Conservation (phyloP, 2,113 vertebrate species). For the Brienomyrus brachyistius region DNA sequence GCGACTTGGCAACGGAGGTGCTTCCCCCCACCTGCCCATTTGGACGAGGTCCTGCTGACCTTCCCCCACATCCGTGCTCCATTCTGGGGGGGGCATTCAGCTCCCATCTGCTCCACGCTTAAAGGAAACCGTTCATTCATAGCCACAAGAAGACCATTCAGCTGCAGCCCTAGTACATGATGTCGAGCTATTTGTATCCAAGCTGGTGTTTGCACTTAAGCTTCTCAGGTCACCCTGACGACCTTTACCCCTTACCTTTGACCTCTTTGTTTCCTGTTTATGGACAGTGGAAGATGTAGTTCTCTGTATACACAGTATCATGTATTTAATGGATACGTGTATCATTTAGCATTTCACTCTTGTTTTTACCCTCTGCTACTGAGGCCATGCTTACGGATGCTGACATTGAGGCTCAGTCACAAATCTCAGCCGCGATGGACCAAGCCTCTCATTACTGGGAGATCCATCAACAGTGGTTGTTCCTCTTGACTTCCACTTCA, state of each 20-base stretch:
- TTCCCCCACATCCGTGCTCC: neutral
- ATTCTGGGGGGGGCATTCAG: constrained; percentile 1
- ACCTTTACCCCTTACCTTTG: neutral
- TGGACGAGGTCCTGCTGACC: neutral
- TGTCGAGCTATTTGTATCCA: neutral
- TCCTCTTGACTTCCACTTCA: neutral
- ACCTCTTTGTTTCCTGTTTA: neutral
- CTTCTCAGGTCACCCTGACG: neutral
- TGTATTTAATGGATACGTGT: neutral
- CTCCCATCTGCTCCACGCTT: constrained; percentile 19
- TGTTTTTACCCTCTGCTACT: neutral
- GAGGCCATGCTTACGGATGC: neutral
- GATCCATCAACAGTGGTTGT: neutral
- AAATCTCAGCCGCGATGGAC: neutral
- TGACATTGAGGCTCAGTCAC: neutral
- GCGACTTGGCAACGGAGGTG: neutral
- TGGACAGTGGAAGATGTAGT: neutral
- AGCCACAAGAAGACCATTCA: neutral
- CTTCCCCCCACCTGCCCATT: neutral
- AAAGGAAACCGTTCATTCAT: constrained; percentile 12
- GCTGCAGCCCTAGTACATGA: neutral
- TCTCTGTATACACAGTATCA: neutral
- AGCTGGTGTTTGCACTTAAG: neutral
- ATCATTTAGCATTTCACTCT: neutral
- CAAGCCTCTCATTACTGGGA: neutral